phyloP scores from a whole-genome alignment of 35 echinoderm and acorn worm genomes.

The Ophioderma brevispina region DNA sequence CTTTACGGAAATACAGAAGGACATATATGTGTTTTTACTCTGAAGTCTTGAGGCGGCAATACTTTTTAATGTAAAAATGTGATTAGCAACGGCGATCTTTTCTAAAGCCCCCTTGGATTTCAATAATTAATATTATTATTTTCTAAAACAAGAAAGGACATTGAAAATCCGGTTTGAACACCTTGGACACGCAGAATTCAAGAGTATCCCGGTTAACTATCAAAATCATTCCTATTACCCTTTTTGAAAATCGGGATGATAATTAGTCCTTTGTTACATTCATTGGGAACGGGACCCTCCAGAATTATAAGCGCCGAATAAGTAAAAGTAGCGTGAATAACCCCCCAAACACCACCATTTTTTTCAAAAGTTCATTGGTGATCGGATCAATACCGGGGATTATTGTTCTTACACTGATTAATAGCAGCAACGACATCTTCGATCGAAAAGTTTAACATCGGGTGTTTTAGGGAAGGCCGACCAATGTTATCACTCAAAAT shows the following conservation, averaged over 20 bases:
- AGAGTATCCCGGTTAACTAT: not conserved
- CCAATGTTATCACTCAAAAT: too few species aligned
- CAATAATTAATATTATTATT: not conserved
- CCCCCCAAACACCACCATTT: not conserved
- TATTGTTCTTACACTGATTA: not conserved
- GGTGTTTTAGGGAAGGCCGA: too few species aligned
- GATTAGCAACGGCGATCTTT: slow-evolving; percentile 2
- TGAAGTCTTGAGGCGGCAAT: not conserved
- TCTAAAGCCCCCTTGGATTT: not conserved
- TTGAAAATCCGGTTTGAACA: not conserved
- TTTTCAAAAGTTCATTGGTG: not conserved
- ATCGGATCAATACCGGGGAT: not conserved
- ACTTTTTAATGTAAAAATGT: not conserved
- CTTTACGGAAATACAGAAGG: not conserved
- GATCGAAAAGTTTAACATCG: not conserved
- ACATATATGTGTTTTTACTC: not conserved
- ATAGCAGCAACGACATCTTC: not conserved
- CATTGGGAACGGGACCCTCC: not conserved
- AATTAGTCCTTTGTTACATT: not conserved
- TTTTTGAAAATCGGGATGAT: slow-evolving; percentile 1
- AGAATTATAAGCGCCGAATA: not conserved
- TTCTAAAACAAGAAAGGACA: not conserved
- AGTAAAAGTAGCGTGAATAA: not conserved
- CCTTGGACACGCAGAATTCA: not conserved
- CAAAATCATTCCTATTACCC: not conserved